Percentiles rank a stretch among this genome's conserved stretches.
Evolutionary conservation across 2,797 vertebrate genomes (phyloP).

Genomic region (Gadopsis marmoratus): DNA sequence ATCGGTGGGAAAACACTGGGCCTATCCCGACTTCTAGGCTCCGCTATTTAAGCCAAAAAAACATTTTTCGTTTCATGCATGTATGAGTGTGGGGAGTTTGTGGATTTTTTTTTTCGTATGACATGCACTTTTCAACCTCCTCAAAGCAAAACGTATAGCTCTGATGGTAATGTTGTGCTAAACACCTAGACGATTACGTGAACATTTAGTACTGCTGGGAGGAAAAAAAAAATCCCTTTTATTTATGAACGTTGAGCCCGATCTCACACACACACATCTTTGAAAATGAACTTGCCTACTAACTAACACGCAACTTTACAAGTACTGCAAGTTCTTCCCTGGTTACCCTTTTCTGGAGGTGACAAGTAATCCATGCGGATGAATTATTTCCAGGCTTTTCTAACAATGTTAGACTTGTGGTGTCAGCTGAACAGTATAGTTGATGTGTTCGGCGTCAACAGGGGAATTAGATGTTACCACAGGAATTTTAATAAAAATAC

Average conservation of each 20-base stretch:
- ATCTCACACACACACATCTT: no score
- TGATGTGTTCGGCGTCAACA: neutral
- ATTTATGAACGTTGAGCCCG: neutral
- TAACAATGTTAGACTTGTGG: neutral
- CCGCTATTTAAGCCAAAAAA: neutral
- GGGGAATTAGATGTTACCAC: neutral
- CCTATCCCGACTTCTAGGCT: slow-evolving; percentile 39
- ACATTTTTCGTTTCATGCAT: slow-evolving; percentile 23
- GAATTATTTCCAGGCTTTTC: neutral
- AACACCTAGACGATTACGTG: neutral
- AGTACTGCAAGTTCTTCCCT: neutral
- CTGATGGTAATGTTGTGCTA: neutral
- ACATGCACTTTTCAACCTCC: slow-evolving; percentile 8
- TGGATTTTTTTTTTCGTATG: slow-evolving; percentile 21
- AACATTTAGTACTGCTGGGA: neutral
- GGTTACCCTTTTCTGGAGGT: neutral
- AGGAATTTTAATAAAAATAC: neutral
- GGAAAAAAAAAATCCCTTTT: neutral
- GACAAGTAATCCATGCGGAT: neutral
- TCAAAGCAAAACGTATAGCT: neutral
- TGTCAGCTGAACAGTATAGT: neutral
- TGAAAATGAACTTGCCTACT: neutral
- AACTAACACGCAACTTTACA: neutral
- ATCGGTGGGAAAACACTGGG: slow-evolving; percentile 81
- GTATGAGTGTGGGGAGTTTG: neutral